Conservation (phyloP, 2,113 vertebrate genomes). For the Anhinga anhinga region DNA sequence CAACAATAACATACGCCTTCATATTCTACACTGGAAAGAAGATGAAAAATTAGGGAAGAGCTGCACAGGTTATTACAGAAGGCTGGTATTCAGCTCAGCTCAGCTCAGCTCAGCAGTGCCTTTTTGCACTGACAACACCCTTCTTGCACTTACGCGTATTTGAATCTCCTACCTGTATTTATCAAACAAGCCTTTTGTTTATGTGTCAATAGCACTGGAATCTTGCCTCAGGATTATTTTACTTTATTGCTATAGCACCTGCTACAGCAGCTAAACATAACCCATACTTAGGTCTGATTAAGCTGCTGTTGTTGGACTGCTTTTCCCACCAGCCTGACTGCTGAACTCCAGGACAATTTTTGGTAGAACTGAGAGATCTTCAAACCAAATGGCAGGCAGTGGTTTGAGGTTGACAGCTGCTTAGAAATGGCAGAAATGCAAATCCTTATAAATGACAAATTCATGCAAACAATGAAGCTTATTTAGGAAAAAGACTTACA, state of each 20-base stretch:
- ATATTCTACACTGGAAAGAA: neutral
- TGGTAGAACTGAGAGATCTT: neutral
- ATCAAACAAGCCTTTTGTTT: neutral
- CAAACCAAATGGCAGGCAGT: neutral
- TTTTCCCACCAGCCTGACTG: neutral
- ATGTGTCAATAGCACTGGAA: neutral
- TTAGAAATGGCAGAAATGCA: neutral
- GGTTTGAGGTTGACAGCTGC: neutral
- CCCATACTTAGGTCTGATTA: neutral
- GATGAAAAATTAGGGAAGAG: neutral
- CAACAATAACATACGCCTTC: neutral
- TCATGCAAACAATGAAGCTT: neutral
- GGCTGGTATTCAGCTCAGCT: neutral
- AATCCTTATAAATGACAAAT: neutral
- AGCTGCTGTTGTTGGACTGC: neutral
- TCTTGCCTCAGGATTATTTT: neutral
- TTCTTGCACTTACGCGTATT: neutral
- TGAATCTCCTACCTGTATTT: neutral
- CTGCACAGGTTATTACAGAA: neutral
- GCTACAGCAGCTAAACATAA: neutral
- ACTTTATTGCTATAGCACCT: neutral
- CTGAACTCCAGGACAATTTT: neutral
- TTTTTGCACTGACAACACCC: neutral
- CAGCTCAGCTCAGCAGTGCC: neutral
- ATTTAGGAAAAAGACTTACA: neutral